Evolutionary conservation across 2,888 invertebrate genomes (phyloP), one percentile per base, ranked within the genome.

Genomic region (Cinara cedri): DNA sequence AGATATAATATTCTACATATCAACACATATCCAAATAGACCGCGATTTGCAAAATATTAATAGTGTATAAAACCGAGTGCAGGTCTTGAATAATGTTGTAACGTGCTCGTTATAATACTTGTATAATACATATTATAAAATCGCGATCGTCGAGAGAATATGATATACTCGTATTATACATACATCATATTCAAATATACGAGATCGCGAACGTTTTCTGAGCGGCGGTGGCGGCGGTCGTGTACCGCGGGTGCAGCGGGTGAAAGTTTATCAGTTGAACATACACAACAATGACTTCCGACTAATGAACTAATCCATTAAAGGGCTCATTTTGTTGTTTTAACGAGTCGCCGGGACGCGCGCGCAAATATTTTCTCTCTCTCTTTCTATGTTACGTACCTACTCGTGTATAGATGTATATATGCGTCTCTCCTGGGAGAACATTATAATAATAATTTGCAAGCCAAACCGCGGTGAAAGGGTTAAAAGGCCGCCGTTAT

Each of bases 301-400:
- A 78, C 78, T 78, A 78, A 78, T 70, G 78, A 78, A 78, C 78
- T 78, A 78, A 78, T 78, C 78, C 78, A 78, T 78, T 78, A 78
- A 78, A 78, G 78, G 68, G 78, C 70, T 68, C 78, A 62, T 78
- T 78, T 78, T 70, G 78, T 78, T 78, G 78, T 78, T 78, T 78
- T 78, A 78, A 78, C 78, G 78, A 70, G 60, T 78, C 49, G 57
- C 42, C 49, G 78, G 78, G 57, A 63, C 34, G 72, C 49, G 66
- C 76, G 65, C 24, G 76, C 57, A 78, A 78, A 78, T 70, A 78
- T 70, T 70, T 34, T 70, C 66, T 68, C 68, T 65, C 57, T 65
- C 76, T 68, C 76, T 76, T 44, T 76, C 21, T 19, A 44, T 34
- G 6, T 34, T 34, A 34, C 6, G 6, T 34, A 34, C 6, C 3